Base-by-base conservation (phyloP, 2,888 invertebrate species). In the Parasteatoda lunata region DNA sequence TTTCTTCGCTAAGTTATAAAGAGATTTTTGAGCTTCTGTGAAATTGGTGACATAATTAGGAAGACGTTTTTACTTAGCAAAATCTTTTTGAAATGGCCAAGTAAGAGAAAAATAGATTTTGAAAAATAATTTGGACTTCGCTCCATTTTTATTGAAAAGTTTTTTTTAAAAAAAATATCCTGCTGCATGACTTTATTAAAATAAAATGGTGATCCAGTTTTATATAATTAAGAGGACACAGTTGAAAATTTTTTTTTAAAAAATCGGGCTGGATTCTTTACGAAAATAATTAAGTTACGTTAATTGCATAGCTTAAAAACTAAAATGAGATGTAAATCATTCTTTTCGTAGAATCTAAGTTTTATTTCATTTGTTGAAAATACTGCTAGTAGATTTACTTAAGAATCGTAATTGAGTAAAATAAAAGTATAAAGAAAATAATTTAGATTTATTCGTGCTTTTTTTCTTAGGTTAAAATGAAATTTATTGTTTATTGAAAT, bases 21-120 rank as follows among this genome's bases (percentile, higher is more conserved):
- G 65, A 52, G 64, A 79, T 78, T 52, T 73, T 64, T 64, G 45
- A 75, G 48, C 84, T 75, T 54, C 79, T 85, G 9, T 72, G 77
- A 84, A 84, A 79, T 85, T 76, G 84, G 75, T 49, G 79, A 84
- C 76, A 85, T 85, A 85, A 79, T 85, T 85, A 79, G 79, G 69
- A 76, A 51, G 70, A 65, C 70, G 76, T 78, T 76, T 75, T 79
- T 79, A 47, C 59, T 76, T 76, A n/a, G 71, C 68, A 47, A 75
- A 69, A 52, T 54, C 52, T 64, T 69, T 59, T 51, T 7, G 45
- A 48, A 52, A 47, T 15, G 65, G n/a, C 68, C 68, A 9, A 49
- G 73, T 30, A 59, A 78, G 45, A 7, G 48, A 30, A 52, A 65
- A 84, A 84, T 73, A 79, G 15, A 69, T 4, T 59, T 30, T 30